Evolutionary conservation across 2,888 invertebrate species (phyloP).

Genomic region (Cyrtodaria siliqua): DNA sequence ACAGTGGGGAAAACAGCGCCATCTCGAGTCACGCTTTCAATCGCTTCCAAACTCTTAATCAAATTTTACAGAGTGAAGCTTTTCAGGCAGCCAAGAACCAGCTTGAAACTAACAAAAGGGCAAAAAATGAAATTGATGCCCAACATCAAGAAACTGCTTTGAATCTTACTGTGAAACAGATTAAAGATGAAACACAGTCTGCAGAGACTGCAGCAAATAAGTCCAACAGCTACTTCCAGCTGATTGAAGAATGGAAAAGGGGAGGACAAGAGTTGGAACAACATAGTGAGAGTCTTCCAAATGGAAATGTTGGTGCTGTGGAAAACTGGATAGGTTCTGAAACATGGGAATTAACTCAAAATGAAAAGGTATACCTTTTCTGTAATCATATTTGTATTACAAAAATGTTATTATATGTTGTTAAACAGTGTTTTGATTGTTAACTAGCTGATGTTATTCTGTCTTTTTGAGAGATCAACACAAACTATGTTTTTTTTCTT

Average conservation of each 20-base stretch:
- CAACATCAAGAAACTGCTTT: slow-evolving; percentile 33
- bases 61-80: slow-evolving; percentile 57
- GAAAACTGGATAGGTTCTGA: slow-evolving; percentile 21
- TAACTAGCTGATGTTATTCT: too few species aligned
- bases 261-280: slow-evolving; percentile 25
- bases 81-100: slow-evolving; percentile 58
- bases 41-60: slow-evolving; percentile 57
- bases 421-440: too few species aligned
- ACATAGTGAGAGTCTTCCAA: slow-evolving; percentile 23
- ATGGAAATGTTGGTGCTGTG: slow-evolving; percentile 43
- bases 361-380: slow-evolving; percentile 51
- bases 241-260: slow-evolving; percentile 57
- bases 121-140: not conserved
- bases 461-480: too few species aligned
- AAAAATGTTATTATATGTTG: too few species aligned
- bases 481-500: too few species aligned
- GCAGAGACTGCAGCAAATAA: slow-evolving; percentile 4
- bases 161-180: slow-evolving; percentile 40
- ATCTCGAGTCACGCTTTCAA: slow-evolving; percentile 26
- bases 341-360: slow-evolving; percentile 44
- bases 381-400: too few species aligned
- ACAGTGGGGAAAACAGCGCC: slow-evolving; percentile 9
- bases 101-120: slow-evolving; percentile 39
- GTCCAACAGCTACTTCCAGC: slow-evolving; percentile 45
- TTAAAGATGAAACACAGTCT: not conserved